Evolutionary conservation across 1,140 invertebrate species (phyloP).

Genomic region (Euura saliciscinereae): DNA sequence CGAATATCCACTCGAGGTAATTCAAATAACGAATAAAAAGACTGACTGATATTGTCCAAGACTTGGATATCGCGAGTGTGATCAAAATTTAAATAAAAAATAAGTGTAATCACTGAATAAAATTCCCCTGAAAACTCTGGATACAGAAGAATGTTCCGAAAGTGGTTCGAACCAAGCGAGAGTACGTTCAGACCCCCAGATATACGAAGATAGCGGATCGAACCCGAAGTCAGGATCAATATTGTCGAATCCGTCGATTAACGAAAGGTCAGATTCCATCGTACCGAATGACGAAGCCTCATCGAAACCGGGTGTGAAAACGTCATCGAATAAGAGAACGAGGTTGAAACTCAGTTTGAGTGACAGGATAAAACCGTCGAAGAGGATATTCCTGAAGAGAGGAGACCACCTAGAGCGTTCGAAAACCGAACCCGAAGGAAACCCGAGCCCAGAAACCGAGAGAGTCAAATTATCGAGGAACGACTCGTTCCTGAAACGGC

Average conservation of each 20-base stretch:
- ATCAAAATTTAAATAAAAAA: no score
- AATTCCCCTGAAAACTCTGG: constrained; percentile 31
- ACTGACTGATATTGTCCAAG: no score
- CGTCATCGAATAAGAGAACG: not conserved
- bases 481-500: constrained; percentile 39
- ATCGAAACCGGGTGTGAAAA: not conserved
- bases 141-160: constrained; percentile 46
- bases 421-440: not conserved
- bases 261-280: not conserved
- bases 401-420: not conserved
- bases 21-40: not conserved
- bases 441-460: not conserved
- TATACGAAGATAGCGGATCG: constrained; percentile 42
- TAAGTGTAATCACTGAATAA: not conserved
- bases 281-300: not conserved
- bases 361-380: constrained; percentile 3
- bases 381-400: not conserved
- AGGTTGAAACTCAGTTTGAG: constrained; percentile 1
- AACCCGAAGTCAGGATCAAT: no score
- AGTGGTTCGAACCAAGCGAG: constrained; percentile 33
- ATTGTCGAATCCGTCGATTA: not conserved
- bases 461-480: constrained; percentile 16
- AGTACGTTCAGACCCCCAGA: constrained; percentile 46
- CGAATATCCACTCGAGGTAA: not conserved
- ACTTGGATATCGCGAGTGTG: no score